Evolutionary conservation across 2,888 invertebrate genomes (phyloP), one percentile per base, ranked within the genome.

Genomic region (Agriopis marginaria): DNA sequence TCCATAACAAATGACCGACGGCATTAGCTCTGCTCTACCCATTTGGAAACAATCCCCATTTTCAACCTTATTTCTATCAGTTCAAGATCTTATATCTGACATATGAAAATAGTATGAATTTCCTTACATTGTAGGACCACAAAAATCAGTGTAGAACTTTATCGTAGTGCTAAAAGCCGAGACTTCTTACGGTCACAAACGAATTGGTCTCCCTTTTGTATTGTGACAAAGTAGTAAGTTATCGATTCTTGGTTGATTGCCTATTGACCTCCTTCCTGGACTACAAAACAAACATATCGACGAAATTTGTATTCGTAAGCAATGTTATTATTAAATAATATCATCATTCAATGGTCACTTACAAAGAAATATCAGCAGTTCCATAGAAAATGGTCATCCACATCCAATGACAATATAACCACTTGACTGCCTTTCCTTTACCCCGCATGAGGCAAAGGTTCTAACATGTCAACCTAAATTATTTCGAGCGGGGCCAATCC

Each of bases 1-100:
- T 77, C 79, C 79, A 77, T 83, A 78, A 82, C 75, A 85, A 84
- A 85, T 79, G 83, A 82, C 77, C 77, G 77, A 75, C 76, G 67
- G 79, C 79, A 84, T 83, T 84, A 83, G 76, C 79, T 71, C 62
- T 44, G 71, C 72, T 73, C 56, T 60, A 70, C 67, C 66, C 40
- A 23, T 23, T 17, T 32, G 11, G 51, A 32, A 23, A 49, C 7
- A 14, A n/a, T n/a, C 4, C 3, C 47, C 32, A 66, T 55, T 54
- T 45, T 14, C 40, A 32, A 49, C 58, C 56, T 55, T 63, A 70
- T 14, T 14, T 2, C 7, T 1, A 6, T 32, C 0, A 3, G 0
- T 0, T 39, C 54, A 66, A 67, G 39, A 51, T 40, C 14, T 23
- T 1, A 39, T 53, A 59, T 60, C 11, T 8, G 39, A 53, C 45